phyloP scores from a whole-genome alignment of 2,797 vertebrate species.

The Nothura maculosa region DNA sequence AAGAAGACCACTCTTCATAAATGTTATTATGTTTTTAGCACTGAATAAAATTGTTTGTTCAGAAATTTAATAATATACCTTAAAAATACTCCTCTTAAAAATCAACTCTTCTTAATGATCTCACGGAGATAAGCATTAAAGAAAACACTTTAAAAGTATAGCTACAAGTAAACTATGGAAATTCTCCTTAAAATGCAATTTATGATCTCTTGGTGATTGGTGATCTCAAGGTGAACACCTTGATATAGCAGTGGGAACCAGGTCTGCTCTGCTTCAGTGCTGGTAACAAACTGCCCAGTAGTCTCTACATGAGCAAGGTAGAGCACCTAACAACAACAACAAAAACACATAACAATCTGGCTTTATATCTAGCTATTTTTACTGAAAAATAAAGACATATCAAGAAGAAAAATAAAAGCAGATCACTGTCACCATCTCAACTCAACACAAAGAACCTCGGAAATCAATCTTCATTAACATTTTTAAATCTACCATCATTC shows the following conservation, averaged over 20 bases:
- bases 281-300: background rate
- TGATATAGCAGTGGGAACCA: background rate
- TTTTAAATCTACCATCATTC: background rate
- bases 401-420: background rate
- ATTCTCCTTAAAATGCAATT: background rate
- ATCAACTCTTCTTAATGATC: background rate
- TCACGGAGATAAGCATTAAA: background rate
- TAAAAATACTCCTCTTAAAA: background rate
- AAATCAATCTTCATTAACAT: background rate
- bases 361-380: background rate
- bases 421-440: background rate
- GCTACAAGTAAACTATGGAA: background rate
- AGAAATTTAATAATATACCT: background rate
- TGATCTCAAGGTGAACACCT: background rate
- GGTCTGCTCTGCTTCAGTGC: background rate
- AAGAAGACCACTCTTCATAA: background rate
- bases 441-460: background rate
- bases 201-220: background rate
- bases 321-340: background rate
- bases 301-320: background rate
- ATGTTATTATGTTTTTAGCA: background rate
- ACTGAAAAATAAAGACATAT: background rate
- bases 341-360: background rate
- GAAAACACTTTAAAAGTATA: background rate
- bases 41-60: background rate